phyloP scores from a whole-genome alignment of 2,888 invertebrate species.

The Drosophila hamatofila region DNA sequence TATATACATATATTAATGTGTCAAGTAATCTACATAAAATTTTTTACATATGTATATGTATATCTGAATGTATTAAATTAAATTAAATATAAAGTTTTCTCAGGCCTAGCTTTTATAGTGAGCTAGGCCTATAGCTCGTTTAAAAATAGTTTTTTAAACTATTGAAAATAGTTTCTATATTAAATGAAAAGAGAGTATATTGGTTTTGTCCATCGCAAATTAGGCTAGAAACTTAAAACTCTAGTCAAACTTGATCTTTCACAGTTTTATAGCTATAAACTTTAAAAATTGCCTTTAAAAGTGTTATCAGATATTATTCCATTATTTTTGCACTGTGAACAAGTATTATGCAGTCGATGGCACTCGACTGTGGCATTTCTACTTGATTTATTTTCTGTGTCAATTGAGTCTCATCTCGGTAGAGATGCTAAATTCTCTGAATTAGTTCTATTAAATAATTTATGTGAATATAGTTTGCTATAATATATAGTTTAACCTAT shows the following conservation, averaged over 20 bases:
- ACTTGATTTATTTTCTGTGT: not conserved
- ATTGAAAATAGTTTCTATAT: not conserved
- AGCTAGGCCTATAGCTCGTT: not conserved
- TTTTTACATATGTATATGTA: not conserved
- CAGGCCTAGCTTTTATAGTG: not conserved
- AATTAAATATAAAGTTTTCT: too few relatives aligned
- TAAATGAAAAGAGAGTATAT: not conserved
- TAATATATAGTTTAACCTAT: not conserved
- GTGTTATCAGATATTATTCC: not conserved
- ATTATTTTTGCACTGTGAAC: not conserved
- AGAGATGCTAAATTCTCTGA: not conserved
- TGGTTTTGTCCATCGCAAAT: too few relatives aligned
- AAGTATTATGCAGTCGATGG: not conserved
- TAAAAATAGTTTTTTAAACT: not conserved
- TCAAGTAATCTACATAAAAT: not conserved
- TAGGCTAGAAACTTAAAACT: too few relatives aligned
- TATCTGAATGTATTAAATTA: not conserved
- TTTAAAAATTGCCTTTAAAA: too few relatives aligned
- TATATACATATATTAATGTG: not conserved
- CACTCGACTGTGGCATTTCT: not conserved
- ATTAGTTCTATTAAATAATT: constrained; percentile 7
- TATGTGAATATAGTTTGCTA: not conserved
- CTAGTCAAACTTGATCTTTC: too few relatives aligned
- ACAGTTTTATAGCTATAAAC: too few relatives aligned
- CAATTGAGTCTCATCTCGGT: not conserved